These are phyloP conservation scores for Papilio polyxenes DNA, from an alignment of 1,140 invertebrate species.

Conservation along the genomic window DNA sequence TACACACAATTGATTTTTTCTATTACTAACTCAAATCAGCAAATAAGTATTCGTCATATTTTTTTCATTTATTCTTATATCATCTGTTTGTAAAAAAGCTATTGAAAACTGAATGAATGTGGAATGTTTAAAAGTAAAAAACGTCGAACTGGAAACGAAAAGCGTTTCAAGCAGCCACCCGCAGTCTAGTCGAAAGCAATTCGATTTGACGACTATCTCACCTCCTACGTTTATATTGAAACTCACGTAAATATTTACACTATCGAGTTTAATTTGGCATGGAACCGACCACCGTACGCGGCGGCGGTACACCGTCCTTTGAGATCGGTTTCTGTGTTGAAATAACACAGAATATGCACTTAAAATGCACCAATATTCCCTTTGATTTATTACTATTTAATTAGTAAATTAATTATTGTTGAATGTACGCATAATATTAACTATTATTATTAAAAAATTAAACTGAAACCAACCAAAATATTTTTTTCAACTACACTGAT, in stretches of 20 bases:
- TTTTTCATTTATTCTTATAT: background rate
- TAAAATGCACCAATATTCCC: slow-evolving; percentile 32
- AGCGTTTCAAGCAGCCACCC: slow-evolving; percentile 65
- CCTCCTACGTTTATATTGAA: slow-evolving; percentile 79
- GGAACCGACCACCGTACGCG: slow-evolving; percentile 61
- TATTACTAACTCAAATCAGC: background rate
- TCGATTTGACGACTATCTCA: slow-evolving; percentile 78
- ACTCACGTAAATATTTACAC: slow-evolving; percentile 79
- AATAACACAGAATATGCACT: slow-evolving; percentile 40
- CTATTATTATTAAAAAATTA: background rate
- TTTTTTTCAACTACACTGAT: background rate
- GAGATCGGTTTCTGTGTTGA: slow-evolving; percentile 41
- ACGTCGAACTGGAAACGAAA: slow-evolving; percentile 63
- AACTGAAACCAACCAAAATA: background rate
- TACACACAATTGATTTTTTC: background rate
- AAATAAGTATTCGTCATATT: background rate
- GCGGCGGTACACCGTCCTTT: slow-evolving; percentile 49
- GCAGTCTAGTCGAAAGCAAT: slow-evolving; percentile 74
- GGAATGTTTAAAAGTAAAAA: slow-evolving; percentile 47
- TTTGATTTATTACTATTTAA: slow-evolving; percentile 6
- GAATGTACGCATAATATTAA: background rate
- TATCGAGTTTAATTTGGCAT: slow-evolving; percentile 79
- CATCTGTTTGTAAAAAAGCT: background rate
- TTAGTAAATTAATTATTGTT: slow-evolving; percentile 1
- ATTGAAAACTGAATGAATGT: slow-evolving; percentile 20